Evolutionary conservation across 2,113 vertebrate genomes (phyloP).

Genomic region (Seriola quinqueradiata): DNA sequence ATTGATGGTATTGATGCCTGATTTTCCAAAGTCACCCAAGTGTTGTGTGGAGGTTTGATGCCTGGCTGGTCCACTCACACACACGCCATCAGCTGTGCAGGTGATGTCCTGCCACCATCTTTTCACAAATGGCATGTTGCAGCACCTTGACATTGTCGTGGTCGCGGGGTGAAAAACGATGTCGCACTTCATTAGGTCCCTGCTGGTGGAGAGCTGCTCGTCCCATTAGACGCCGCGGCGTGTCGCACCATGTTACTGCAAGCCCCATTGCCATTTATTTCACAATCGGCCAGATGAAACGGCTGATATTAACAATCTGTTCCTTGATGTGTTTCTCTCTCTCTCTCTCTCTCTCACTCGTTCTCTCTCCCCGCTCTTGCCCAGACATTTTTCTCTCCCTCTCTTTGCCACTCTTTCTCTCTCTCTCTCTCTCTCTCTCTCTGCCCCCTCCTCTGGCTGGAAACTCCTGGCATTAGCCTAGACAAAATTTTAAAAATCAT

Average conservation of each 20-base stretch:
- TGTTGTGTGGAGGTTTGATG: conserved; percentile 61
- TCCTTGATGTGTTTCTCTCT: conserved; percentile 85
- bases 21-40: conserved; percentile 75
- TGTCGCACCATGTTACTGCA: conserved; percentile 86
- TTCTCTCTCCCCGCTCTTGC: conserved; percentile 24
- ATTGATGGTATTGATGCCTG: conserved; percentile 73
- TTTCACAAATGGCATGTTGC: conserved; percentile 83
- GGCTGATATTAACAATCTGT: conserved; percentile 89
- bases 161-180: conserved; percentile 86
- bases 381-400: conserved; percentile 39
- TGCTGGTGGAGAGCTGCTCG: conserved; percentile 82
- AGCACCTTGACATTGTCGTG: conserved; percentile 85
- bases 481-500: conserved; percentile 64
- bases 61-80: conserved; percentile 48
- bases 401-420: neutral
- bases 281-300: conserved; percentile 87
- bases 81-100: conserved; percentile 70
- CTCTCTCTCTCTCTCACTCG: conserved; percentile 42
- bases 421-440: neutral
- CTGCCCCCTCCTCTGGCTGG: neutral
- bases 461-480: conserved; percentile 47
- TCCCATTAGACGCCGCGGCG: conserved; percentile 84
- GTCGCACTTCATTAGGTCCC: conserved; percentile 87
- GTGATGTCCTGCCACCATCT: conserved; percentile 77
- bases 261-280: conserved; percentile 90